Evolutionary conservation across 2,113 vertebrate species (phyloP).

Genomic region (Capra hircus): DNA sequence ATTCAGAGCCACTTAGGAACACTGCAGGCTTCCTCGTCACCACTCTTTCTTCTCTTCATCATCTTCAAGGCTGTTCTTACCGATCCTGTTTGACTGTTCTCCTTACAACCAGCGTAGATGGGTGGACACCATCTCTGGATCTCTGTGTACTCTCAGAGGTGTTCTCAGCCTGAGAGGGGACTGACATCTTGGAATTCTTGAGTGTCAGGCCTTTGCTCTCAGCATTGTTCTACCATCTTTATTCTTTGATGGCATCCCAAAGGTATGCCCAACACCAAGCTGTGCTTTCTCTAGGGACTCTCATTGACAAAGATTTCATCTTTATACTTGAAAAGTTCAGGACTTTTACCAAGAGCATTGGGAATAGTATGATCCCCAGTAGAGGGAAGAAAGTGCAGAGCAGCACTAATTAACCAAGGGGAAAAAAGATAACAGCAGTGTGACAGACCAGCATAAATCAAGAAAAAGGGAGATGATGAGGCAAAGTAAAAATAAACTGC

Average conservation of each 20-base stretch:
- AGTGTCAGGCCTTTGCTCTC: neutral
- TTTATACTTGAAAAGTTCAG: neutral
- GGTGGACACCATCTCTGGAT: neutral
- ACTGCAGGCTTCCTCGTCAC: fast-evolving
- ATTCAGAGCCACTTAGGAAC: neutral
- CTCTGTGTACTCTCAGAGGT: neutral
- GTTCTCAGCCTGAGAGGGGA: neutral
- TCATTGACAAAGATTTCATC: neutral
- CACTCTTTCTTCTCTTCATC: neutral
- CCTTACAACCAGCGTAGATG: neutral
- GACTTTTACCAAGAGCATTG: neutral
- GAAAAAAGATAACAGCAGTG: neutral
- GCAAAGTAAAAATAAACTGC: neutral
- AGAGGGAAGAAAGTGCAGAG: neutral
- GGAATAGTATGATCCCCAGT: neutral
- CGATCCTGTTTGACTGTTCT: neutral
- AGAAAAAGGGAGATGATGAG: neutral
- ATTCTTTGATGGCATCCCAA: neutral
- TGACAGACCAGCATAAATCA: neutral
- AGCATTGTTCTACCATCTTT: neutral
- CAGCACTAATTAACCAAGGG: neutral
- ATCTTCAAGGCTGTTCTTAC: neutral
- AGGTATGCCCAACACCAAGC: neutral
- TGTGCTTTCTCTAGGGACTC: neutral
- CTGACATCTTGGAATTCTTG: neutral